phyloP scores from a whole-genome alignment of 2,797 vertebrate genomes.

The Hippopotamyrus pictus region DNA sequence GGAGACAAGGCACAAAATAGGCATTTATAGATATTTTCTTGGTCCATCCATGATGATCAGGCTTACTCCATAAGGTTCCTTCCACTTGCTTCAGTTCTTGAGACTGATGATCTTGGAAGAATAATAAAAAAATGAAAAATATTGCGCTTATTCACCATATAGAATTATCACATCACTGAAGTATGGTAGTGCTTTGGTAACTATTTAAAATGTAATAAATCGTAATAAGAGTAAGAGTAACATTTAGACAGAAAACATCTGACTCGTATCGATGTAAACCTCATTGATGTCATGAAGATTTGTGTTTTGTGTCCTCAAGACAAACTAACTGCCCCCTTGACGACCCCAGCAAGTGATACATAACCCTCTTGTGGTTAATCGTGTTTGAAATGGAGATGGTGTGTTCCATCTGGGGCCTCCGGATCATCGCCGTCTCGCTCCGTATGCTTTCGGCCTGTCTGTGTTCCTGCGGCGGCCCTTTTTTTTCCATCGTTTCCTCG shows the following conservation, averaged over 20 bases:
- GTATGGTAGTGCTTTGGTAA: background rate
- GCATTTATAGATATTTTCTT: background rate
- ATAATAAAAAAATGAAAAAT: background rate
- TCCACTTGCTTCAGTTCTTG: background rate
- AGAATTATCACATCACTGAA: background rate
- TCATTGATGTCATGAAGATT: conserved; percentile 2
- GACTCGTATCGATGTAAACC: conserved; percentile 9
- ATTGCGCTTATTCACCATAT: background rate
- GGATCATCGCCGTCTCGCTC: conserved; percentile 60
- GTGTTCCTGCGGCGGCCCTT: conserved; percentile 36
- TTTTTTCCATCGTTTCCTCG: conserved; percentile 25
- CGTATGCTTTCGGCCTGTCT: conserved; percentile 57
- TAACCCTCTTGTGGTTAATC: conserved; percentile 65
- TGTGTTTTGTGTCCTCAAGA: conserved; percentile 51
- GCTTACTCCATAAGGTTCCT: background rate
- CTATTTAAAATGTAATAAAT: conserved; percentile 11
- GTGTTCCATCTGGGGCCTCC: conserved; percentile 56
- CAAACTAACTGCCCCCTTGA: conserved; percentile 54
- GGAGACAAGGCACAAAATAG: background rate
- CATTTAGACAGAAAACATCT: conserved; percentile 16
- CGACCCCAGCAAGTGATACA: conserved; percentile 64
- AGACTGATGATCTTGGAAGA: too few relatives aligned
- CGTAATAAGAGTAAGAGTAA: background rate
- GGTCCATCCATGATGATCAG: background rate
- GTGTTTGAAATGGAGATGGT: conserved; percentile 66